Base-by-base conservation (phyloP, 1,140 invertebrate genomes). In the Megalopta genalis region DNA sequence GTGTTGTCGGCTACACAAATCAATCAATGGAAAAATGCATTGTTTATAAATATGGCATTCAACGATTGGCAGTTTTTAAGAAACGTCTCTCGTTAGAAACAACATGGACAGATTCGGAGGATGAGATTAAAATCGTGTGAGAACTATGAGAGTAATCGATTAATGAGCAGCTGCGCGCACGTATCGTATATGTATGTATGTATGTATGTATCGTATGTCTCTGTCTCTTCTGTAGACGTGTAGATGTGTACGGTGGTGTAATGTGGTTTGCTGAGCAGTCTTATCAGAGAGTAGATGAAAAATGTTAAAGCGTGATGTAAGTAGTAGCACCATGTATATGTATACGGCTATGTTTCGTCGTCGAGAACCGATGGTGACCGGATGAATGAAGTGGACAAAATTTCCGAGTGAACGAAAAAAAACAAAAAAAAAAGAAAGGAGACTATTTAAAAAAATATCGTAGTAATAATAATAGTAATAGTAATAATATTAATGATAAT, bases 51-150 rank as follows among this genome's bases (percentile, higher is more conserved):
- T 57, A 90, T 90, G 90, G 90, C 90, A 91, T 87, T 89, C 32
- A 78, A 86, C 80, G 86, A 87, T 90, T 90, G 89, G 89, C 90
- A 91, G 89, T 90, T 90, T n/a, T 82, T 60, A 81, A 18, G 88
- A 88, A 82, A 84, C 88, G 80, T 80, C 57, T 84, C 72, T 84
- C 72, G 57, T 87, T 87, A 72, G 42, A 57, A n/a, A 76, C 68
- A 71, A 57, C 39, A 70, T 84, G 81, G 64, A 75, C 63, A 80
- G 75, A 71, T 82, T 78, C 66, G 75, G 59, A 74, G 63, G 46
- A 82, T 75, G 68, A 78, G 52, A 86, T 78, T 49, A 42, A 78
- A 46, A 83, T 73, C 64, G 27, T n/a, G 49, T 76, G 71, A 77
- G 71, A 83, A 79, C 46, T 63, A 80, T 76, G 68, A 79, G 76